These are phyloP conservation scores for Enteromius treurensis DNA, from an alignment of 2,797 vertebrate genomes.

Conservation along the genomic window DNA sequence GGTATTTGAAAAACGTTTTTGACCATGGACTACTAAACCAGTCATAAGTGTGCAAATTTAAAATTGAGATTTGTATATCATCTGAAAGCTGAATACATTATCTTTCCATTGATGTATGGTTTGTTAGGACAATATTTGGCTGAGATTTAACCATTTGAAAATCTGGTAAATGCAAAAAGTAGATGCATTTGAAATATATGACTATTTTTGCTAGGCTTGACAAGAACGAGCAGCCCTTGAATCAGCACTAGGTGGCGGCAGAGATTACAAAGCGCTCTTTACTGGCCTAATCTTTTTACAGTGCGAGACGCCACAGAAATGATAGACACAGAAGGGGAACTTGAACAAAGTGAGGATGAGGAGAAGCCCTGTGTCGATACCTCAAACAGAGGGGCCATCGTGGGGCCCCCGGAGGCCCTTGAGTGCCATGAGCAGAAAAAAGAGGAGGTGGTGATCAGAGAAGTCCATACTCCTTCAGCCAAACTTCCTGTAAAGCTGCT, in stretches of 20 bases:
- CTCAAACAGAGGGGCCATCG: conserved; percentile 46
- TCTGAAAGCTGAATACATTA: no score
- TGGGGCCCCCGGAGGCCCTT: conserved; percentile 57
- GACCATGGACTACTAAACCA: no score
- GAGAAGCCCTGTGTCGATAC: conserved; percentile 62
- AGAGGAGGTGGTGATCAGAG: conserved; percentile 59
- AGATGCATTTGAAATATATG: background rate
- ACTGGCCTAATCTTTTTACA: conserved; percentile 45
- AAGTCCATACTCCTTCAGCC: conserved; percentile 72
- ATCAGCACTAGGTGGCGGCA: conserved; percentile 71
- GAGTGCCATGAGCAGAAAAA: conserved; percentile 64
- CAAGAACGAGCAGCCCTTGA: conserved; percentile 1
- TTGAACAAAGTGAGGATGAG: conserved; percentile 67
- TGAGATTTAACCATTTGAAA: no score
- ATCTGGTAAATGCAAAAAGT: no score
- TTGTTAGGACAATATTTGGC: no score
- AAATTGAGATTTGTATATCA: no score
- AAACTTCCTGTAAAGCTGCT: conserved; percentile 75
- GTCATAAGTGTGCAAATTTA: no score
- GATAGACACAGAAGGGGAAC: conserved; percentile 65
- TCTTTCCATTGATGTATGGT: no score
- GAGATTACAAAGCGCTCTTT: conserved; percentile 49
- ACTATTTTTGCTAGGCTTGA: background rate
- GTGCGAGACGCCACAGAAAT: conserved; percentile 73
- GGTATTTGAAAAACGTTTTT: background rate